A percentile compares a stretch with the other conserved stretches of the same genome.
Conservation (phyloP, 2,797 vertebrate species). For the Rhabdomys pumilio region DNA sequence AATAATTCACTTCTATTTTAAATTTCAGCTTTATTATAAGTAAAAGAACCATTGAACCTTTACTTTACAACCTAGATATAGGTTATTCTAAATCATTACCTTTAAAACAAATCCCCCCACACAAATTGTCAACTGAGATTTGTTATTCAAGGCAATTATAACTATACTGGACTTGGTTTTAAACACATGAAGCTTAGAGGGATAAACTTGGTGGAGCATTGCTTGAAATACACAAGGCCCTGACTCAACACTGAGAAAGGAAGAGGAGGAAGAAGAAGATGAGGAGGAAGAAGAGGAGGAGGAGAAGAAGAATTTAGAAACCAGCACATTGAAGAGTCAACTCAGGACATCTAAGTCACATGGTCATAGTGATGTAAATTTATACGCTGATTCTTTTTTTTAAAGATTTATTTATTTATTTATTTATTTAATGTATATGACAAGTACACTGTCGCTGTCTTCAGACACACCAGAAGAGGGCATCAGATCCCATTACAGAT, state of each 20-base stretch:
- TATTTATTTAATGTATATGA: too few relatives aligned
- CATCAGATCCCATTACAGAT: too few relatives aligned
- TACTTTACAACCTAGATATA: background rate
- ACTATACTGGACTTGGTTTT: background rate
- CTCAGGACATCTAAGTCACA: background rate
- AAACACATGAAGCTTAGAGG: background rate
- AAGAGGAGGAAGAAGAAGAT: background rate
- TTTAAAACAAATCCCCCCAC: background rate
- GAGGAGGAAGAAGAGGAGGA: background rate
- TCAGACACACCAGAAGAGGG: too few relatives aligned
- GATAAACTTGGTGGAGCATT: background rate
- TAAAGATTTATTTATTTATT: too few relatives aligned
- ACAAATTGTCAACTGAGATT: background rate
- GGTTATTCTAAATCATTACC: conserved; percentile 41
- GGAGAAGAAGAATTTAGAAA: background rate
- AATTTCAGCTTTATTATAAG: conserved; percentile 38
- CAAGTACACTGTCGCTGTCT: too few relatives aligned
- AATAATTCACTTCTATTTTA: conserved; percentile 35
- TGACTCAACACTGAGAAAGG: background rate
- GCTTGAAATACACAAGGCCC: background rate
- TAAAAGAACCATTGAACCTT: background rate
- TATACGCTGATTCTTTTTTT: background rate
- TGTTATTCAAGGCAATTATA: background rate
- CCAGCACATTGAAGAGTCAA: background rate
- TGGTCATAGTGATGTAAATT: background rate